Base-by-base conservation (phyloP, 1,140 invertebrate genomes). In the Neodiprion fabricii region DNA sequence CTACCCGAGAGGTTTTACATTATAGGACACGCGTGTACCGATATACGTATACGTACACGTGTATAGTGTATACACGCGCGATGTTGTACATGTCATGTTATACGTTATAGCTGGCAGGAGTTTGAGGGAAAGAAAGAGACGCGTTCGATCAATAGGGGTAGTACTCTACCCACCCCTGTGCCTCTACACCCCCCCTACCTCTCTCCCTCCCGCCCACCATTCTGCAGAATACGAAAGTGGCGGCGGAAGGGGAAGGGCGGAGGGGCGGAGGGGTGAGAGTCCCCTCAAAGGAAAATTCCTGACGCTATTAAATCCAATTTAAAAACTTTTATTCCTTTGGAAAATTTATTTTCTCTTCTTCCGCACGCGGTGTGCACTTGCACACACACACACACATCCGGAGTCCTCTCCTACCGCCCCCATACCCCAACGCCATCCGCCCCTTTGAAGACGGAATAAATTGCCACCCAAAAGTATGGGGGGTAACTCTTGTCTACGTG, bases 291-390 rank as follows among this genome's bases (percentile, higher is more conserved):
- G 81, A 85, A 87, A 88, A 87, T 87, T 87, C 83, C 81, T 84
- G 80, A 82, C 79, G 82, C 86, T 87, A 87, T 88, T 87, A 87
- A 87, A 88, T 88, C 81, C 82, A 87, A 86, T 88, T 88, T 86
- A 82, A 85, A 85, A 86, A 87, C 81, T 86, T 87, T 86, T 84
- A 84, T 85, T 85, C 77, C 74, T 77, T 77, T 77, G 74, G 75
- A 70, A 74, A 80, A 80, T 80, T 75, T 80, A 80, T 79, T 78
- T 79, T 76, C 75, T 75, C 73, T 76, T 69, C 67, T 72, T 75
- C 66, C 28, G 28, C 28, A 40, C 28, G 28, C 28, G 28, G 28
- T 5, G 5, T 40, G 28, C 5, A 40, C 28, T 40, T 40, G 5
- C 28, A 40, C 28, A 40, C 28, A 40, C 28, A 28, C 28, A 40